Evolutionary conservation across 2,888 invertebrate species (phyloP).

Genomic region (Selenia dentaria): DNA sequence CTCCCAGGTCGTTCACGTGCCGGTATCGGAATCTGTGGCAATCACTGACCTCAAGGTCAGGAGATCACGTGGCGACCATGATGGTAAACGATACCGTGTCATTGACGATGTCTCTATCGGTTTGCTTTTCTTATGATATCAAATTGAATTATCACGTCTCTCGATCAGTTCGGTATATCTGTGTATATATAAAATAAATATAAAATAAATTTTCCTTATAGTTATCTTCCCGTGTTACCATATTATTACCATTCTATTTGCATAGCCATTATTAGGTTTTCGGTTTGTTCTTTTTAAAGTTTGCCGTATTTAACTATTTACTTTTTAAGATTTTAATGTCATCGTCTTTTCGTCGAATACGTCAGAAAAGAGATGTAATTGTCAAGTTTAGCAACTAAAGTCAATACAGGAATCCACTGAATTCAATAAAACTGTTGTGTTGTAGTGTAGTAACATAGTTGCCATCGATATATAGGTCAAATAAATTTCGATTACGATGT

Average conservation of each 20-base stretch:
- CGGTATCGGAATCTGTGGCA: conserved; percentile 47
- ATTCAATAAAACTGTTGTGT: no score
- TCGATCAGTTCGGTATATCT: not conserved
- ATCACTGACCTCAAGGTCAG: conserved; percentile 49
- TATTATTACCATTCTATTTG: no score
- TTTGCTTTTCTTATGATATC: conserved; percentile 29
- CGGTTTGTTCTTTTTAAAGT: no score
- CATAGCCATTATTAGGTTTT: no score
- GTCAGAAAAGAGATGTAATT: no score
- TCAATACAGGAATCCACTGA: no score
- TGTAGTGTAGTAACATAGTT: no score
- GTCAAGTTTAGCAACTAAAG: no score
- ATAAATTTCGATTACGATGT: conserved; percentile 40
- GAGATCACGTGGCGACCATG: conserved; percentile 50
- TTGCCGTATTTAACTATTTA: no score
- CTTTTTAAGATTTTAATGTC: no score
- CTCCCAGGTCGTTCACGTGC: conserved; percentile 47
- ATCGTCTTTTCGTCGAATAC: no score
- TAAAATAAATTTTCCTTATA: conserved; percentile 8
- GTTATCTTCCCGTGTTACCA: not conserved
- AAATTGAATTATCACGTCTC: conserved; percentile 18
- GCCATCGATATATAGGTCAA: conserved; percentile 31
- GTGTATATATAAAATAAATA: not conserved
- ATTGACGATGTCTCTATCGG: conserved; percentile 28
- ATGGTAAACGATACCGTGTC: conserved; percentile 18